Percentiles rank a stretch among this genome's conserved stretches.
phyloP scores from a whole-genome alignment of 1,140 invertebrate species.

The Bombyx mandarina region DNA sequence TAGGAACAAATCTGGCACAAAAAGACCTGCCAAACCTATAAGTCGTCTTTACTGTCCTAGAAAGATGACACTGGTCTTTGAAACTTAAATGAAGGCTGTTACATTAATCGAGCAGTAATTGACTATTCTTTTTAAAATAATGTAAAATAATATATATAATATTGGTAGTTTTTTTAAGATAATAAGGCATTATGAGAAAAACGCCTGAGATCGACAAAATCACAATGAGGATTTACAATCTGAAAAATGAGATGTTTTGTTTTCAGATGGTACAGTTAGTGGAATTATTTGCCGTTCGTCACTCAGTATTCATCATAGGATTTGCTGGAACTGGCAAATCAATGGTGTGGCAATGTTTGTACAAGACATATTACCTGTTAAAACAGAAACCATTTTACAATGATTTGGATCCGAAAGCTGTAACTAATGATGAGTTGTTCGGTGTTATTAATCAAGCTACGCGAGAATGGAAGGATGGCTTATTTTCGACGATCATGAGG shows the following conservation, averaged over 20 bases:
- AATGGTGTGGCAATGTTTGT: constrained; percentile 92
- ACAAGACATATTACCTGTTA: constrained; percentile 82
- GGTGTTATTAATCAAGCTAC: constrained; percentile 96
- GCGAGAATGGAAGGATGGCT: constrained; percentile 96
- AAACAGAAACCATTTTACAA: constrained; percentile 88
- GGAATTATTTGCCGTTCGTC: constrained; percentile 87
- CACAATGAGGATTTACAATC: not conserved
- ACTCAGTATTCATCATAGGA: constrained; percentile 95
- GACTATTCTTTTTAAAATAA: not conserved
- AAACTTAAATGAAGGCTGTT: not conserved
- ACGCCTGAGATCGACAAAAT: too few species aligned
- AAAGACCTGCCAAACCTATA: too few species aligned
- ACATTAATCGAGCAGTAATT: not conserved
- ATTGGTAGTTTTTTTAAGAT: not conserved
- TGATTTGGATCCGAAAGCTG: constrained; percentile 95
- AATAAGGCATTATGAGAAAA: not conserved
- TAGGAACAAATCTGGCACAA: too few species aligned
- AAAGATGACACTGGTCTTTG: too few species aligned
- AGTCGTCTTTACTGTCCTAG: too few species aligned
- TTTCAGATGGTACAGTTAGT: constrained; percentile 88
- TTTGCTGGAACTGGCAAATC: constrained; percentile 95
- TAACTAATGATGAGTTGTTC: constrained; percentile 96
- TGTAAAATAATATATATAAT: not conserved
- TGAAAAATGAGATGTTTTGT: not conserved
- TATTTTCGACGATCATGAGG: constrained; percentile 94